phyloP scores from a whole-genome alignment of 2,888 invertebrate genomes.

The Augiades crinisus region DNA sequence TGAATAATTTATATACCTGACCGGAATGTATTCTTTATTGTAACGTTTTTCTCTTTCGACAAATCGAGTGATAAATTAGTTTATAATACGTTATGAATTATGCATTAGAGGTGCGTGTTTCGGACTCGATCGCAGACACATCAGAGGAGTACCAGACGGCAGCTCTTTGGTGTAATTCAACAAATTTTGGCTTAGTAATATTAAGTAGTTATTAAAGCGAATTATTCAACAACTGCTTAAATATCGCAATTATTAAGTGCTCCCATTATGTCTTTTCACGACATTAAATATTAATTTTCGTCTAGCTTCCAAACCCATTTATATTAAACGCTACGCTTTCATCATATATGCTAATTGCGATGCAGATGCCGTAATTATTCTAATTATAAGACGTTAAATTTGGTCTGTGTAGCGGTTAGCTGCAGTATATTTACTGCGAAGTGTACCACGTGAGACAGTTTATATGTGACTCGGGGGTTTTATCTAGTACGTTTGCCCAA shows the following conservation, averaged over 20 bases:
- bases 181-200: too few relatives aligned
- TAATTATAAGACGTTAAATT: conserved; percentile 1
- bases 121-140: too few relatives aligned
- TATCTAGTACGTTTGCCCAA: neutral
- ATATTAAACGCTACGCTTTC: neutral
- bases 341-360: neutral
- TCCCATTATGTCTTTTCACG: neutral
- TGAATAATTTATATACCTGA: too few relatives aligned
- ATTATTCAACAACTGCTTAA: too few relatives aligned
- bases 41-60: too few relatives aligned
- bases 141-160: too few relatives aligned
- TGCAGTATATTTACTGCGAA: neutral
- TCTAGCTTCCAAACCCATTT: neutral
- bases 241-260: neutral
- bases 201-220: too few relatives aligned
- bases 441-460: neutral
- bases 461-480: neutral
- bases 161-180: too few relatives aligned
- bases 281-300: neutral
- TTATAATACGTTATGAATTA: too few relatives aligned
- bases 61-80: too few relatives aligned
- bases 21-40: too few relatives aligned
- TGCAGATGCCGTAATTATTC: neutral
- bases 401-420: neutral
- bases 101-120: too few relatives aligned